Evolutionary conservation across 1,140 invertebrate genomes (phyloP), one percentile per base, ranked within the genome.

Genomic region (Thereuonema tuberculata): DNA sequence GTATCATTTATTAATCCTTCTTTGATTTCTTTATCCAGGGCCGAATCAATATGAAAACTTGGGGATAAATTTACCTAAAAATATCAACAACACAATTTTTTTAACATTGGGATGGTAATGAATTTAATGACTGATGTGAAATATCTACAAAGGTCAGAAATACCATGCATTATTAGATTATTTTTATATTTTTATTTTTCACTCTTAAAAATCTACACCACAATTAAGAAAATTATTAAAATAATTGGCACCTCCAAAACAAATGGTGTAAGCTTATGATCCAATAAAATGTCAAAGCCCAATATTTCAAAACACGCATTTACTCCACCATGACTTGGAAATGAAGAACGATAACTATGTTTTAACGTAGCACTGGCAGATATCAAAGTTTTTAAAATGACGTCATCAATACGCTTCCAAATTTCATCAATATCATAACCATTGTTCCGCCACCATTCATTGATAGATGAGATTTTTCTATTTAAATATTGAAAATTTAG

Each of bases 241-340:
- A n/a, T n/a, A n/a, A n/a, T n/a, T n/a, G n/a, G n/a, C n/a, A 89
- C 89, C 75, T 93, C 90, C 52, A 94, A 74, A 29, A 94, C 79
- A 64, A 81, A 86, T 1, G 90, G 89, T 68, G 87, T 86, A n/a
- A 92, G 70, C 66, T 85, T 86, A 71, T 83, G 81, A 70, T 93
- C 89, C 23, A 94, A 74, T 24, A 94, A 72, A 61, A 94, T 84
- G 69, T 94, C 89, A 63, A 93, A 88, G 24, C 89, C 89, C 0
- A 94, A 75, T 29, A 94, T 80, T 75, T 93, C 89, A 71, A 93
- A 93, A 70, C 89, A 94, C 1, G 87, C 88, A 66, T 86, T 84
- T 3, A 84, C 83, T 64, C 82, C 81, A 63, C 87, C 84, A 67
- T 91, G 88, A 31, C 82, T 83, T 1, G 89, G 86, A 75, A 93